These are phyloP conservation scores for Rafetus swinhoei DNA, from an alignment of 2,113 vertebrate species.

Conservation along the genomic window DNA sequence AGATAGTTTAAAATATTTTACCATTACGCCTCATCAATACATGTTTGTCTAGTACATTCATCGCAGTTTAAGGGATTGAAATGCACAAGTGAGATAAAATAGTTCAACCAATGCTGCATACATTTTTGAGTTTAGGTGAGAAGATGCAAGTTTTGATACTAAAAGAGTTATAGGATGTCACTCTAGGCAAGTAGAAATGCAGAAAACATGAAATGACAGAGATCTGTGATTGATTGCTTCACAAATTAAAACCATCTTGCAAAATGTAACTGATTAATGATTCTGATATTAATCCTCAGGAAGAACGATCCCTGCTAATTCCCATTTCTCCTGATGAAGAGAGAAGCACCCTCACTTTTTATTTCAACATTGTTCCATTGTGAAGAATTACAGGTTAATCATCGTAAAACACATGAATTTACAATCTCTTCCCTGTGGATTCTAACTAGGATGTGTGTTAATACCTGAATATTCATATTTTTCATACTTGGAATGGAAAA, in stretches of 20 bases:
- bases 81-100: not conserved
- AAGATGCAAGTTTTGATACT: not conserved
- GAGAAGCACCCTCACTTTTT: not conserved
- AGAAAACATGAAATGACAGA: not conserved
- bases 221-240: not conserved
- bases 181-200: not conserved
- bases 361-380: not conserved
- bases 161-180: not conserved
- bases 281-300: not conserved
- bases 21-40: not conserved
- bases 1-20: not conserved
- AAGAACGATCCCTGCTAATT: not conserved
- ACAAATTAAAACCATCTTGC: not conserved
- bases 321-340: not conserved
- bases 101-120: not conserved
- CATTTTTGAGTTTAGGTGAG: not conserved
- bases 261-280: not conserved
- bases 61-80: not conserved
- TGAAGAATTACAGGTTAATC: not conserved
- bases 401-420: not conserved
- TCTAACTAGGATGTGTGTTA: not conserved
- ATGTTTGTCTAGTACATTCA: not conserved
- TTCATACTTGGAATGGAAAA: not conserved
- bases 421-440: not conserved
- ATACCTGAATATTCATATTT: not conserved